Evolutionary conservation across 2,888 invertebrate genomes (phyloP).

Genomic region (Caenorhabditis uteleia): DNA sequence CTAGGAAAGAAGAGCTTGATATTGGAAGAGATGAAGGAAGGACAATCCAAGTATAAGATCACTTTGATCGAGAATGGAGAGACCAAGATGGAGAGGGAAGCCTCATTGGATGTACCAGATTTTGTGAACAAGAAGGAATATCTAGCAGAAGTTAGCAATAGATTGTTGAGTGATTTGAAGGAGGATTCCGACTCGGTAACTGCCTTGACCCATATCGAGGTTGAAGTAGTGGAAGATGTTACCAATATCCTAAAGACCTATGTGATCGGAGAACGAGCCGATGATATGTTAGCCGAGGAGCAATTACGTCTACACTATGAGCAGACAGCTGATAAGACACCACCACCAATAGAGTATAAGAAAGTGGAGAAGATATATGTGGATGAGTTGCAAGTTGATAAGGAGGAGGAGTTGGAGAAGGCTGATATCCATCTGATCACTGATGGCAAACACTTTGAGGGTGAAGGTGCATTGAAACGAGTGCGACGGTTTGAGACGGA

Average conservation of each 20-base stretch:
- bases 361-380: conserved; percentile 61
- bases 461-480: conserved; percentile 44
- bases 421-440: conserved; percentile 59
- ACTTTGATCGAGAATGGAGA: conserved; percentile 65
- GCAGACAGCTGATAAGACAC: conserved; percentile 53
- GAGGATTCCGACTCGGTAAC: conserved; percentile 56
- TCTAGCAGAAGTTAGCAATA: conserved; percentile 53
- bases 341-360: conserved; percentile 40
- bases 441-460: conserved; percentile 61
- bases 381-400: conserved; percentile 58
- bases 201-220: conserved; percentile 65
- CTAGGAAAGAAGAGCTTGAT: conserved; percentile 60
- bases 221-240: conserved; percentile 67
- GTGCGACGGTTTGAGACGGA: conserved; percentile 52
- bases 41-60: conserved; percentile 54
- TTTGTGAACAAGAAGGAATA: conserved; percentile 61
- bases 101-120: conserved; percentile 61
- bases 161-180: conserved; percentile 43
- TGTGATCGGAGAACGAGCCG: conserved; percentile 65
- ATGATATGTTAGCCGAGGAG: conserved; percentile 48
- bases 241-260: conserved; percentile 68
- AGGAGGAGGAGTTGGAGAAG: conserved; percentile 44
- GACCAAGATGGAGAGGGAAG: conserved; percentile 63
- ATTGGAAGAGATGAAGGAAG: conserved; percentile 56
- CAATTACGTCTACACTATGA: conserved; percentile 44